Conservation (phyloP, 2,113 vertebrate genomes). For the Lanius ludovicianus region DNA sequence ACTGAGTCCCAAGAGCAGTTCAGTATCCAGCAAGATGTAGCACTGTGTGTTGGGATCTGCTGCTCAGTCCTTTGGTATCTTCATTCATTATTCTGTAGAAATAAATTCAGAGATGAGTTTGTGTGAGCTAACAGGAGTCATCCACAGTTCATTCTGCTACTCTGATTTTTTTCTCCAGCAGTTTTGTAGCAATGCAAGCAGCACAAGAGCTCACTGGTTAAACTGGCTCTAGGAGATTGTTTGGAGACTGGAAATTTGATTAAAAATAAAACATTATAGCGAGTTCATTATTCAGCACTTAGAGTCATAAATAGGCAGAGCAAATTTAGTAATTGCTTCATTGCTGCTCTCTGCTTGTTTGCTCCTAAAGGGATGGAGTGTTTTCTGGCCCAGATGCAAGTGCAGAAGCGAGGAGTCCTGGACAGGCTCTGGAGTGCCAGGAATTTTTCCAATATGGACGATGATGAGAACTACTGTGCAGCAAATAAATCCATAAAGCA, state of each 20-base stretch:
- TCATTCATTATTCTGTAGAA: neutral
- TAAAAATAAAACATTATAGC: neutral
- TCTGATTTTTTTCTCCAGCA: neutral
- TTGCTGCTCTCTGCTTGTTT: neutral
- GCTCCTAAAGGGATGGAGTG: constrained; percentile 83
- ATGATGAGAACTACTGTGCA: constrained; percentile 87
- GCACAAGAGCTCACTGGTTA: neutral
- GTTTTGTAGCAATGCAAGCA: neutral
- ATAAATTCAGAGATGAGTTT: neutral
- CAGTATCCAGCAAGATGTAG: neutral
- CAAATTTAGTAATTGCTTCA: neutral
- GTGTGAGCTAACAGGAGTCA: neutral
- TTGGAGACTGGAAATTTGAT: neutral
- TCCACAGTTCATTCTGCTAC: neutral
- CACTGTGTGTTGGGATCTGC: neutral
- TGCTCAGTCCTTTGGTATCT: neutral
- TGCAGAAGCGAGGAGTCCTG: constrained; percentile 89
- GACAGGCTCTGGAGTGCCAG: constrained; percentile 92
- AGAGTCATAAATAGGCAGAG: neutral
- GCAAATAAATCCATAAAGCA: constrained; percentile 91
- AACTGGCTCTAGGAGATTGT: neutral
- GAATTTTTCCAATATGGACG: constrained; percentile 92
- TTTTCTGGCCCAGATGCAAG: constrained; percentile 89
- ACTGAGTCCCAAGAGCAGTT: neutral
- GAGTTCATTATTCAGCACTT: neutral